Evolutionary conservation across 2,113 vertebrate species (phyloP), one percentile per base, ranked within the genome.

Genomic region (Chitala chitala): DNA sequence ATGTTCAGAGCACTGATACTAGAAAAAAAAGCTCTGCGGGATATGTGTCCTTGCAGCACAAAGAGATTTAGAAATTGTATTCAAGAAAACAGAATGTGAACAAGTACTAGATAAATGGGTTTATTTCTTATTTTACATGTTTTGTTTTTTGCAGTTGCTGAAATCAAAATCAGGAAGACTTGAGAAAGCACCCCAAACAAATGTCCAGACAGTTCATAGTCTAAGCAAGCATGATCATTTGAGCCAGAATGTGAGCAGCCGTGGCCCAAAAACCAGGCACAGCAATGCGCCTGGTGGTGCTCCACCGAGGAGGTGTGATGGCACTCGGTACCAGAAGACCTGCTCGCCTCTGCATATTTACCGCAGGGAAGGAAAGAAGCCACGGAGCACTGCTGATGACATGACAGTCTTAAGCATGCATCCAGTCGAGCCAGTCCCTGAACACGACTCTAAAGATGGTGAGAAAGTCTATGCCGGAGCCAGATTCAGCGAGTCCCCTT

Each of bases 401-500:
- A 76, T 87, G 80, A 90, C 82, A 84, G 84, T 83, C 12, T 74
- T 73, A 29, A 89, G 85, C 78, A 63, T 83, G 22, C 84, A 79
- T 73, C 89, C 88, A 58, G 75, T 89, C 0, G 65, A 89, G 15
- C 68, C 84, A 69, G 73, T 82, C 0, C 77, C 74, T 0, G 93
- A 94, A 85, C 75, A 71, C 12, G 86, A 73, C 84, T 90, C 83
- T 68, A 85, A 93, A 86, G 96, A 94, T 54, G 90, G 82, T 0
- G 86, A 96, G 88, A 91, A 91, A 50, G 93, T 92, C 17, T 98
- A 98, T 0, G 96, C 96, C 20, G 96, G 96, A 29, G 92, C 95
- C 17, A 98, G 96, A 79, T 98, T 98, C 63, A 98, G 93, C 26
- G 95, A 98, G 81, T 96, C 96, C 0, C 96, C 96, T 0, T 98